Evolutionary conservation across 2,888 invertebrate species (phyloP).

Genomic region (Seira sanloemensis): DNA sequence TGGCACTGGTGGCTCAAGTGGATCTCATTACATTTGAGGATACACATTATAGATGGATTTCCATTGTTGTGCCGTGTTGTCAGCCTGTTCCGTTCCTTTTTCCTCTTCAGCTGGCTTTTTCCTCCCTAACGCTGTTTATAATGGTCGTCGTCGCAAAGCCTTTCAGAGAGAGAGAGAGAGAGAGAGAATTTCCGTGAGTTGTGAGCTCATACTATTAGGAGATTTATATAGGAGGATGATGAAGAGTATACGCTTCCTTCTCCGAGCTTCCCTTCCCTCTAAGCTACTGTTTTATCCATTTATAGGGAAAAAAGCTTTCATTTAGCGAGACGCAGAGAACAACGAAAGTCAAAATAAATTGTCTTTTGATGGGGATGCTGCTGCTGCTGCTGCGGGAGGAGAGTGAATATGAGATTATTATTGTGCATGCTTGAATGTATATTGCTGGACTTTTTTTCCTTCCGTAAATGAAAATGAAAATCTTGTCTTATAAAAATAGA

Average conservation of each 20-base stretch:
- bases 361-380: not conserved
- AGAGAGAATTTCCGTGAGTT: not conserved
- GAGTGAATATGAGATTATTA: not conserved
- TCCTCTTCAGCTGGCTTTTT: slow-evolving; percentile 9
- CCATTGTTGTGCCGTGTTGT: slow-evolving; percentile 51
- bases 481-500: no score
- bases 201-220: no score
- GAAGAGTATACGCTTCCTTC: no score
- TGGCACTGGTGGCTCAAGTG: slow-evolving; percentile 58
- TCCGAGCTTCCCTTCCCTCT: slow-evolving; percentile 2
- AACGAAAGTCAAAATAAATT: no score
- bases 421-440: not conserved
- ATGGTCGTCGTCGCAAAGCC: no score
- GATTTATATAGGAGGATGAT: no score
- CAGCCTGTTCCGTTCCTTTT: slow-evolving; percentile 49
- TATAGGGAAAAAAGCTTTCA: not conserved
- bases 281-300: not conserved
- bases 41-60: slow-evolving; percentile 58
- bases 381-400: not conserved
- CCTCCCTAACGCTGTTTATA: not conserved
- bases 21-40: slow-evolving; percentile 57
- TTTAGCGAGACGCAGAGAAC: not conserved
- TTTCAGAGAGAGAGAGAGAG: not conserved
- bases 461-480: no score
- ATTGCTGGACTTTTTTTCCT: not conserved